These are phyloP conservation scores for Sinelater perroti DNA, from an alignment of 2,888 invertebrate species.

Conservation along the genomic window DNA sequence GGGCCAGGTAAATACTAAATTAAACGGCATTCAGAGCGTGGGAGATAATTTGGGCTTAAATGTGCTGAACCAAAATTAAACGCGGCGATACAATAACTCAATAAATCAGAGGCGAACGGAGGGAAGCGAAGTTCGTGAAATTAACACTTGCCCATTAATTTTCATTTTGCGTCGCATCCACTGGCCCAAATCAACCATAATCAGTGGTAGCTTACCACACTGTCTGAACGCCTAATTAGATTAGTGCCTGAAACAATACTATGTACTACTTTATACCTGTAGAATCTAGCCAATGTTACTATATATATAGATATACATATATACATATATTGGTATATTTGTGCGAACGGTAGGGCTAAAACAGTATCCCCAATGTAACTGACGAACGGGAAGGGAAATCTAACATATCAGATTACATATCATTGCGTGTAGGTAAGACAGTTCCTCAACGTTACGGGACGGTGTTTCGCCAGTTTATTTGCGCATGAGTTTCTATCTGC, in stretches of 20 bases:
- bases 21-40: not conserved
- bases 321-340: no score
- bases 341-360: constrained; percentile 31
- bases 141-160: constrained; percentile 26
- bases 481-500: constrained; percentile 3
- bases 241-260: constrained; percentile 55
- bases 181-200: constrained; percentile 40
- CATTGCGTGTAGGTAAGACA: constrained; percentile 32
- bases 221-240: constrained; percentile 54
- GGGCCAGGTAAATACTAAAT: not conserved
- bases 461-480: constrained; percentile 28
- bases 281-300: constrained; percentile 44
- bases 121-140: constrained; percentile 17
- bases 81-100: constrained; percentile 22
- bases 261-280: constrained; percentile 52
- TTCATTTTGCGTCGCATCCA: constrained; percentile 34
- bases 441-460: constrained; percentile 33
- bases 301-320: constrained; percentile 23
- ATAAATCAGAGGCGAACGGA: constrained; percentile 26
- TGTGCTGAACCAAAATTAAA: constrained; percentile 21
- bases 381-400: constrained; percentile 25
- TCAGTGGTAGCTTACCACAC: constrained; percentile 55
- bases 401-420: constrained; percentile 42
- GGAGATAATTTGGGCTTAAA: constrained; percentile 10
- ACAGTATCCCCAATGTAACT: constrained; percentile 27